Conservation (phyloP, 2,113 vertebrate genomes). For the Poeciliopsis turrubarensis region DNA sequence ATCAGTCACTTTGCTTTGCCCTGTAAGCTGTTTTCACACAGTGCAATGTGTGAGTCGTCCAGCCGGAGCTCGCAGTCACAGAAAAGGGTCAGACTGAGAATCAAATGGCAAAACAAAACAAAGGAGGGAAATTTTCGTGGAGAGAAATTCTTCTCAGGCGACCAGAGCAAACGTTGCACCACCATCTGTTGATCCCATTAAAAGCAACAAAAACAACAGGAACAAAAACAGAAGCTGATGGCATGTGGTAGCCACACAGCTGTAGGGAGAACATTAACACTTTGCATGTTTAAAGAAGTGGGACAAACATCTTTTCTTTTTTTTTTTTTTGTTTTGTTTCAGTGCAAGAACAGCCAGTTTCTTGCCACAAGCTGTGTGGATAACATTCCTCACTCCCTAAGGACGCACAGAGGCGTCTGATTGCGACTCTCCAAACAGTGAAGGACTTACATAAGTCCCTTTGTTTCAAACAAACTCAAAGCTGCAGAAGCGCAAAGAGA, state of each 20-base stretch:
- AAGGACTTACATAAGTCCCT: too few relatives aligned
- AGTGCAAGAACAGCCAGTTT: too few relatives aligned
- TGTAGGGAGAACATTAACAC: background rate
- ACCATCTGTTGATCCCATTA: constrained; percentile 32
- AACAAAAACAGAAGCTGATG: background rate
- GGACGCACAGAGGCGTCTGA: too few relatives aligned
- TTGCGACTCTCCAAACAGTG: too few relatives aligned
- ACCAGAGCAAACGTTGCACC: background rate
- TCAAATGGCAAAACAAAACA: background rate
- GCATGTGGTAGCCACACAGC: background rate
- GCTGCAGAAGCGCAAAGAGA: too few relatives aligned
- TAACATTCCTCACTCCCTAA: too few relatives aligned
- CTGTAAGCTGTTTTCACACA: constrained; percentile 62
- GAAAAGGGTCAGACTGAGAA: constrained; percentile 19
- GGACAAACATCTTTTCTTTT: too few relatives aligned
- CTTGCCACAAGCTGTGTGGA: too few relatives aligned
- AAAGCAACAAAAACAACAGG: constrained; percentile 9
- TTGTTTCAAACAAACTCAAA: too few relatives aligned
- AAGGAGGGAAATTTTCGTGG: background rate
- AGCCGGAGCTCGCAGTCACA: constrained; percentile 12
- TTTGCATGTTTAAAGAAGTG: background rate
- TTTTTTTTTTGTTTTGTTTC: too few relatives aligned
- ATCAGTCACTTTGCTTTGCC: constrained; percentile 54
- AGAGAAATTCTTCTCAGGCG: background rate
- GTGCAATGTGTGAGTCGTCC: constrained; percentile 19